Conservation (phyloP, 1,140 invertebrate genomes). For the Drosophila leontia region DNA sequence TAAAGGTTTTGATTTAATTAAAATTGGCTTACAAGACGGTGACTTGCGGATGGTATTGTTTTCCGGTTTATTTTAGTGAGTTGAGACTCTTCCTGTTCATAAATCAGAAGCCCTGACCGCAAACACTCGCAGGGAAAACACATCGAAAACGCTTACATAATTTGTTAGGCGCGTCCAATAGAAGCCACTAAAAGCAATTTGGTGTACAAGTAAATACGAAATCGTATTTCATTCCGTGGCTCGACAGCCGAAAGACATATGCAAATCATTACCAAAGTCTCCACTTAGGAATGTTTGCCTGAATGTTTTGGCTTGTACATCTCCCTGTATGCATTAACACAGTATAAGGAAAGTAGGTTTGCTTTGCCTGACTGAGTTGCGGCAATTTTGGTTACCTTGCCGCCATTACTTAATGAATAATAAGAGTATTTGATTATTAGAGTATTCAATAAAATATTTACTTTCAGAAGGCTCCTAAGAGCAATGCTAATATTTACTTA, state of each 20-base stretch:
- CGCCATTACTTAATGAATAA: neutral
- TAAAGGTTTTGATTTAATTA: slow-evolving; percentile 60
- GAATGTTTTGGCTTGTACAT: neutral
- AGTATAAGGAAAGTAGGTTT: neutral
- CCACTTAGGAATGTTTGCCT: slow-evolving; percentile 17
- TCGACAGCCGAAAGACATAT: slow-evolving; percentile 59
- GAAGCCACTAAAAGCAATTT: slow-evolving; percentile 68
- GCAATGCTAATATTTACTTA: neutral
- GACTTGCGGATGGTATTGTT: slow-evolving; percentile 17
- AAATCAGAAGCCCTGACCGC: slow-evolving; percentile 51
- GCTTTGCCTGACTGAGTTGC: neutral
- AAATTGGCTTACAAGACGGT: slow-evolving; percentile 47
- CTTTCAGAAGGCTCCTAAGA: neutral
- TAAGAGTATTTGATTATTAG: neutral
- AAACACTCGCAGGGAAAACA: slow-evolving; percentile 5
- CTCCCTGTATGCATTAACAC: neutral
- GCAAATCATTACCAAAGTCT: slow-evolving; percentile 48
- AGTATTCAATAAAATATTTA: neutral
- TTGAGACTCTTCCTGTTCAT: slow-evolving; percentile 43
- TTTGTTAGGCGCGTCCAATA: slow-evolving; percentile 57
- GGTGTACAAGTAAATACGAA: slow-evolving; percentile 71
- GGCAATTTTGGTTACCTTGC: neutral
- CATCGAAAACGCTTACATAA: slow-evolving; percentile 58
- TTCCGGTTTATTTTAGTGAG: slow-evolving; percentile 13
- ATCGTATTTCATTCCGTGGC: slow-evolving; percentile 69